Evolutionary conservation across 2,888 invertebrate species (phyloP), one percentile per base, ranked within the genome.

Genomic region (Zhuqinia jingwanae): DNA sequence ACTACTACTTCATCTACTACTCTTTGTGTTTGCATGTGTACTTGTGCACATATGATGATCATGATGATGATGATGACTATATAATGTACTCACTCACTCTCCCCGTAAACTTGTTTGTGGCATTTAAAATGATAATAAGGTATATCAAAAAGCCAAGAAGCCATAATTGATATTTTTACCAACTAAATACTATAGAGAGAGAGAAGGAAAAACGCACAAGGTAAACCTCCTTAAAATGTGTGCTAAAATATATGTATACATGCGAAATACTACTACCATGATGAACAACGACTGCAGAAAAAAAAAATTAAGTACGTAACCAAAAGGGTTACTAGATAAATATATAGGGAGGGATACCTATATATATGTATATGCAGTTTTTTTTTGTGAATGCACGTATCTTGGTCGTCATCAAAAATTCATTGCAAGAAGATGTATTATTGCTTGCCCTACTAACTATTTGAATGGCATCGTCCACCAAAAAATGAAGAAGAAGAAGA

Each of bases 401-500:
- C 36, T 73, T 73, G 45, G 73, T 73, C 30, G 70, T 80, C 65
- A 80, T 85, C 80, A 58, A n/a, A n/a, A n/a, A n/a, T 15, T 36
- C 58, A 85, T 78, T 85, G 73, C 79, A 77, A 79, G 85, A 75
- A 56, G 45, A 70, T 73, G 56, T 85, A 80, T 68, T 73, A 60
- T 45, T 79, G 50, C 85, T 81, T 87, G 87, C 79, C 87, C 87
- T 79, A 87, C 83, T 79, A 87, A 87, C 73, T 84, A 79, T 77
- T 82, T 77, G 87, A 87, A 83, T 87, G 79, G 87, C 79, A 83
- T 73, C 78, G 53, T 75, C 65, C 79, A 60, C 65, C 47, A 30
- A 65, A 56, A 17, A 36, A 17, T 73, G 73, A 27, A 53, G 27
- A 25, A 68, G 65, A 5, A 30, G 65, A 5, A 13, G 1, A 45